These are phyloP conservation scores for Ischnus inquisitorius DNA, from an alignment of 2,888 invertebrate species.

Conservation along the genomic window DNA sequence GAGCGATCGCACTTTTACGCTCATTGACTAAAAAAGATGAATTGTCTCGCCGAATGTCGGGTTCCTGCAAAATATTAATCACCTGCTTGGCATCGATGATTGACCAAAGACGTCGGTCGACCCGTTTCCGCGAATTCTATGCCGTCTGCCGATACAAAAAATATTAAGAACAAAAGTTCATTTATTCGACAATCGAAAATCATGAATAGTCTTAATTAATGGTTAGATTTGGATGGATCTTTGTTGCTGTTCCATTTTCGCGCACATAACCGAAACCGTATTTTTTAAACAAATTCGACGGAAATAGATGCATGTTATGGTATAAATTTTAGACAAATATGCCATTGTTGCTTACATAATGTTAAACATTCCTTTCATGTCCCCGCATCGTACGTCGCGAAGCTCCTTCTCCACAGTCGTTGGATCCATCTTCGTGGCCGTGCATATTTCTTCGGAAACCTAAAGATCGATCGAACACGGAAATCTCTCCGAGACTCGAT, in stretches of 20 bases:
- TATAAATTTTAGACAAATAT: not conserved
- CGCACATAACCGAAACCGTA: no score
- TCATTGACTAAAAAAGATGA: not conserved
- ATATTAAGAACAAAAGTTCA: constrained; percentile 23
- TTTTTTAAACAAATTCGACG: no score
- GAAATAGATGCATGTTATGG: no score
- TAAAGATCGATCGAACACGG: constrained; percentile 57
- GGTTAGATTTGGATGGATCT: not conserved
- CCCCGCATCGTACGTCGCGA: constrained; percentile 87
- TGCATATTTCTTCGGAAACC: constrained; percentile 86
- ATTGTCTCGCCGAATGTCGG: not conserved
- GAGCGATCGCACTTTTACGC: not conserved
- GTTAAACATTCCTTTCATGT: constrained; percentile 88
- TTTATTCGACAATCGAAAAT: constrained; percentile 47
- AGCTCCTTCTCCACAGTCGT: constrained; percentile 86
- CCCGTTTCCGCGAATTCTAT: constrained; percentile 46
- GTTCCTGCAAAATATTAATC: constrained; percentile 23
- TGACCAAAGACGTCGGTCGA: constrained; percentile 28
- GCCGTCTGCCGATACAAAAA: constrained; percentile 10
- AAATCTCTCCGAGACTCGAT: not conserved
- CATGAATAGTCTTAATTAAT: constrained; percentile 31
- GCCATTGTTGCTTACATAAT: constrained; percentile 81
- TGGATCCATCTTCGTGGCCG: constrained; percentile 85
- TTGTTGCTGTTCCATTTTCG: no score
- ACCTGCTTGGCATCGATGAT: constrained; percentile 50